Percentiles rank a stretch among this genome's conserved stretches.
Conservation (phyloP, 2,797 vertebrate species). For the Poeciliopsis turneri region DNA sequence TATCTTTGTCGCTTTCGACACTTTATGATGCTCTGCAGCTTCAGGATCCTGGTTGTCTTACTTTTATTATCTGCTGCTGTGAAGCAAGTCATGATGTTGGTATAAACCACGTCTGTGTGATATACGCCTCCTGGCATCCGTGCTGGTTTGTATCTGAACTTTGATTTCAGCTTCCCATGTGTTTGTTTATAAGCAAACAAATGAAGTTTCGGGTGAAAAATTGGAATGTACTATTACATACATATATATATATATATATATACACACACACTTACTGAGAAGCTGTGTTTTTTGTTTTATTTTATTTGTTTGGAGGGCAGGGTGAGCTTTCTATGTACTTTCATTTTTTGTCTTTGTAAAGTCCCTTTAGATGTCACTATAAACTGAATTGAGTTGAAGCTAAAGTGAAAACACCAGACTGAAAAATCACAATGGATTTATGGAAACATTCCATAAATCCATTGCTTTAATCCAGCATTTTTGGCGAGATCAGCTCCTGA, state of each 20-base stretch:
- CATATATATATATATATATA: no score
- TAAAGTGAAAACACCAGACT: neutral
- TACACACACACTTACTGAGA: no score
- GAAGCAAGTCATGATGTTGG: conserved; percentile 31
- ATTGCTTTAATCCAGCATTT: neutral
- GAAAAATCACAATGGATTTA: neutral
- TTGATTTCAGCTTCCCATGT: no score
- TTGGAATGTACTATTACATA: no score
- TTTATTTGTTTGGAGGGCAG: no score
- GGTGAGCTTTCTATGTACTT: no score
- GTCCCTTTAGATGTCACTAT: neutral
- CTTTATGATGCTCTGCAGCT: conserved; percentile 25
- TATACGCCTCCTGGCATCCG: neutral
- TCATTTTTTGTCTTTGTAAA: neutral
- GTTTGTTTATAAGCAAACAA: no score
- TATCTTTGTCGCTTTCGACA: conserved; percentile 24
- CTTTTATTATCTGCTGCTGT: conserved; percentile 27
- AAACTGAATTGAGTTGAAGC: neutral
- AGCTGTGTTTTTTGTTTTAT: no score
- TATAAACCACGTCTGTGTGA: conserved; percentile 16
- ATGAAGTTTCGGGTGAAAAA: no score
- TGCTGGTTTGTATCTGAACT: no score
- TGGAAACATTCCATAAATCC: neutral
- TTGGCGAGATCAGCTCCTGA: neutral
- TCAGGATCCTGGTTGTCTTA: conserved; percentile 31